phyloP scores from a whole-genome alignment of 2,797 vertebrate genomes.

The Syndactyla subalaris region DNA sequence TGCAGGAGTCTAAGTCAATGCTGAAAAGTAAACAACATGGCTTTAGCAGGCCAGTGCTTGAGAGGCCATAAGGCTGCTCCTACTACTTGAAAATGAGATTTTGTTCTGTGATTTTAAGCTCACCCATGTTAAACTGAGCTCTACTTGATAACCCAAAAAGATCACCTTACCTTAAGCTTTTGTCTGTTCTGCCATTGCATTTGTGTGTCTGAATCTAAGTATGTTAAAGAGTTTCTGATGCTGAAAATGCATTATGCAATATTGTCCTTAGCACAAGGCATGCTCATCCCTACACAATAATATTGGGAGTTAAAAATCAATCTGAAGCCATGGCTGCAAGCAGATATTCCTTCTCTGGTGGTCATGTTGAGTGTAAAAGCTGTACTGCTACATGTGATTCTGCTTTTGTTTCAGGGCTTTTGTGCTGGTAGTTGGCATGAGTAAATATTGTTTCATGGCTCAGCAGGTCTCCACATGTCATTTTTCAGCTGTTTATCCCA shows the following conservation, averaged over 20 bases:
- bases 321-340: neutral
- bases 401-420: constrained; percentile 29
- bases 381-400: neutral
- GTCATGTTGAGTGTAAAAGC: neutral
- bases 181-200: neutral
- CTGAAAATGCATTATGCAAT: neutral
- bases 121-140: neutral
- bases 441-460: neutral
- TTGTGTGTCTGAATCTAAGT: neutral
- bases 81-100: neutral
- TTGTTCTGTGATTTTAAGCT: neutral
- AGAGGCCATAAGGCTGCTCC: neutral
- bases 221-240: neutral
- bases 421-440: neutral
- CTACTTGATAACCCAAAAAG: neutral
- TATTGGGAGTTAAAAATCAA: neutral
- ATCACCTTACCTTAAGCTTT: neutral
- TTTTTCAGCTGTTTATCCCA: neutral
- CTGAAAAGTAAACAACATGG: neutral
- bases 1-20: neutral
- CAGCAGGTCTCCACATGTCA: constrained; percentile 1
- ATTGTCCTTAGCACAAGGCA: neutral
- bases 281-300: neutral
- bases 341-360: neutral
- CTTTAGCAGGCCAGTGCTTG: neutral